Base-by-base conservation (phyloP, 2,113 vertebrate species). In the Centropristis striata region DNA sequence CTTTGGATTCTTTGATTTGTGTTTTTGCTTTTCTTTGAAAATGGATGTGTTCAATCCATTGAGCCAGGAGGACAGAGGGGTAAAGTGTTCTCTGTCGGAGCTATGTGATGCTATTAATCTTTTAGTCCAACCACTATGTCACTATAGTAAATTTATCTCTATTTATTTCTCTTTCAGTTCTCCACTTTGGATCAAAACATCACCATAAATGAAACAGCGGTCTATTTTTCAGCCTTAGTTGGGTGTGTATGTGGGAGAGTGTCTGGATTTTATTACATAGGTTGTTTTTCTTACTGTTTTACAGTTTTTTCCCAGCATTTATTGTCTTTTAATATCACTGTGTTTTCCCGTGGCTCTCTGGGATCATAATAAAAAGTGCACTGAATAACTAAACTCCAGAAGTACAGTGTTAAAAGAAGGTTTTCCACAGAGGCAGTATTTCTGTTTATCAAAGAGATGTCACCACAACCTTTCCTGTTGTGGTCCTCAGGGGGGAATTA, bases 401-500 rank as follows among this genome's bases (percentile, higher is more conserved):
- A 4, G 6, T 2, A n/a, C 36, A 67, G 49, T 10, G 66, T 32
- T 39, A n/a, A 27, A 78, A 27, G 75, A 39, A 54, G 44, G 21
- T 25, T 82, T 61, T 55, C 25, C 8, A 50, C 21, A 41, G 25
- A 66, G 32, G 58, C 53, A 28, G 15, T 54, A 23, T 78, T 78
- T 53, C 57, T 25, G 47, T 25, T 13, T 8, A 18, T 75, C 50
- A 57, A 71, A 61, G 27, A 61, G 46, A 44, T 36, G 68, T 74
- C 59, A 41, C 41, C 32, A 28, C 39, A 41, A 44, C 23, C 42
- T 83, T 85, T 44, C 55, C 27, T 27, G 44, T 14, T 75, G 39
- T 23, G 28, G 58, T 79, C 84, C 89, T 58, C 16, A 5, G 63
- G 81, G 83, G 75, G 51, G 68, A 68, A 76, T 86, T 75, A 76